Base-by-base conservation (phyloP, 2,113 vertebrate genomes). In the Paramisgurnus dabryanus region DNA sequence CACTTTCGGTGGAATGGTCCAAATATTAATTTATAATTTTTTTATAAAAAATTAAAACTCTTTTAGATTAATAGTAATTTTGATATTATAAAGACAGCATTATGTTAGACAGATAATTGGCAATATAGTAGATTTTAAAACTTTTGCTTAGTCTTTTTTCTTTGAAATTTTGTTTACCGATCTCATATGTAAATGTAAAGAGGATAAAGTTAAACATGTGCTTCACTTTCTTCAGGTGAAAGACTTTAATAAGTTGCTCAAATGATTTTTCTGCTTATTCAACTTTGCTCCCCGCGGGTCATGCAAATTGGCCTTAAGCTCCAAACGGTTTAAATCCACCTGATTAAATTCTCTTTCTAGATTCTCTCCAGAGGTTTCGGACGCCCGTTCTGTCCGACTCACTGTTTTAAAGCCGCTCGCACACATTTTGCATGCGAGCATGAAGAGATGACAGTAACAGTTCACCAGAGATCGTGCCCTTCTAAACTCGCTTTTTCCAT, bases 231-330 rank as follows among this genome's bases (percentile, higher is more conserved):
- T 75, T 60, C 45, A 50, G 73, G 60, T 75, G 41, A 64, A 75
- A 17, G 43, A 74, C n/a, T 66, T 73, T 80, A 57, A 73, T 64
- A 74, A 79, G 67, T 79, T 70, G 67, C 77, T 79, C 61, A 69
- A 70, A 63, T 73, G 50, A 43, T 72, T 50, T 66, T 57, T 55
- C 57, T 53, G 47, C 60, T 80, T 41, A 57, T 73, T 80, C 61
- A 64, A 22, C 78, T 72, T 55, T 6, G 7, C 47, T 41, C 58
- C 79, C 79, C 4, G 70, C 10, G 41, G 79, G 57, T 47, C 50
- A 74, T 74, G 79, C 70, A 80, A 18, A 74, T 80, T 45, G 55
- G 49, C 70, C 40, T 74, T 73, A 80, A 73, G 55, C 70, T 80
- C 22, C 69, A 34, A 6, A 49, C 64, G 41, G n/a, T 57, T 80